phyloP scores from a whole-genome alignment of 2,797 vertebrate species.

The Synaphobranchus kaupii region DNA sequence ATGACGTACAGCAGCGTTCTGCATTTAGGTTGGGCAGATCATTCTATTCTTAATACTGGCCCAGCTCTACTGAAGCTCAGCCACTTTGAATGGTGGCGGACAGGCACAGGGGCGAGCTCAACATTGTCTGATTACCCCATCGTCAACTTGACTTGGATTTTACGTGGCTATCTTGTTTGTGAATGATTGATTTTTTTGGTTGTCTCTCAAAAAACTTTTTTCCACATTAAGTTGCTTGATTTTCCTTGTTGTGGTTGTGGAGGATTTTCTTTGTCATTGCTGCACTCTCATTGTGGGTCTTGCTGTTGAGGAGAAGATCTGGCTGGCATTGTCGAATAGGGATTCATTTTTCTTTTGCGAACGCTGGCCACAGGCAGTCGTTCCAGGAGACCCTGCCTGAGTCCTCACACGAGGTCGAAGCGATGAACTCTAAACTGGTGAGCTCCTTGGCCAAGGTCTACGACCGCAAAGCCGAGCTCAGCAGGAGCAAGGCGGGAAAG shows the following conservation, averaged over 20 bases:
- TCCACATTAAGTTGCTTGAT: too few relatives aligned
- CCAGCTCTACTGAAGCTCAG: conserved; percentile 57
- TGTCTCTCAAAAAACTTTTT: conserved; percentile 25
- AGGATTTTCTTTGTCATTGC: conserved; percentile 32
- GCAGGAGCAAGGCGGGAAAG: conserved; percentile 18
- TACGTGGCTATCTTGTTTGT: conserved; percentile 33
- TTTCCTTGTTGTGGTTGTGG: conserved; percentile 26
- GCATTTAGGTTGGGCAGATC: conserved; percentile 72
- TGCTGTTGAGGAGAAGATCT: conserved; percentile 48
- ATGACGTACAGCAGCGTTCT: conserved; percentile 70
- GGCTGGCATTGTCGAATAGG: conserved; percentile 53
- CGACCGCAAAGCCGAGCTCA: conserved; percentile 48
- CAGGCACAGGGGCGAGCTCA: conserved; percentile 38
- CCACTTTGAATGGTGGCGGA: conserved; percentile 48
- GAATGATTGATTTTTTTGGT: conserved; percentile 7
- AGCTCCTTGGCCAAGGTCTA: conserved; percentile 67
- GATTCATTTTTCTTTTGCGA: conserved; percentile 48
- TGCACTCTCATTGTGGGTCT: not conserved
- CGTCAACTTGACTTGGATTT: conserved; percentile 2
- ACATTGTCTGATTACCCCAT: conserved; percentile 22
- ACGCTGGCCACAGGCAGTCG: conserved; percentile 30
- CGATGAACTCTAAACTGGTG: conserved; percentile 68
- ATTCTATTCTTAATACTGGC: conserved; percentile 66
- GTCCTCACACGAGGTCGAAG: conserved; percentile 44
- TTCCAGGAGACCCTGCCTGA: conserved; percentile 36